Evolutionary conservation across 2,113 vertebrate genomes (phyloP).

Genomic region (Gyps fulvus): DNA sequence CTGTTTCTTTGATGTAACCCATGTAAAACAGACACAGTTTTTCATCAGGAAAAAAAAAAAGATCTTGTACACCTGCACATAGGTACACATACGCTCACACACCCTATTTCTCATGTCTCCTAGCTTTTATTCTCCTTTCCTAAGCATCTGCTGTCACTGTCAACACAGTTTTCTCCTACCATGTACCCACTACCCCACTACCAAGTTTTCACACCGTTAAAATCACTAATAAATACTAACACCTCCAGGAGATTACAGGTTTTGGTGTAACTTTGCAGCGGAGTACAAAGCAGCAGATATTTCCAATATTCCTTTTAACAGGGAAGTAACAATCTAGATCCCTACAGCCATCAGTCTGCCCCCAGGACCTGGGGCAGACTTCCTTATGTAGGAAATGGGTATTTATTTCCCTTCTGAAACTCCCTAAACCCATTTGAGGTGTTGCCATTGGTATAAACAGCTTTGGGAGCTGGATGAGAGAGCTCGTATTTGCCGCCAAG

Average conservation of each 20-base stretch:
- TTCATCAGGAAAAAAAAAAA: background rate
- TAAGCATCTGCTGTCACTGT: background rate
- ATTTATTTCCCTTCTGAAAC: background rate
- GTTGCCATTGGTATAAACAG: background rate
- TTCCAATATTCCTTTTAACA: background rate
- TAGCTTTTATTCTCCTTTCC: background rate
- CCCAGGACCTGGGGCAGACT: background rate
- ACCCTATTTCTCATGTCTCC: background rate
- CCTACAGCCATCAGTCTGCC: background rate
- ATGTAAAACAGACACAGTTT: background rate
- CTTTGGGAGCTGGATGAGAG: background rate
- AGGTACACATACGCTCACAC: background rate
- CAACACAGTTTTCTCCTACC: background rate
- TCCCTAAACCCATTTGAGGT: background rate
- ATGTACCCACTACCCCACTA: background rate
- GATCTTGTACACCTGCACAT: accelerated
- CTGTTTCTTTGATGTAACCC: background rate
- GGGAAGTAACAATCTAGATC: background rate
- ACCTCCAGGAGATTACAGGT: background rate
- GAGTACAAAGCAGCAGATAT: background rate
- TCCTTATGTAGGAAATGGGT: background rate
- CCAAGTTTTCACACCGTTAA: background rate
- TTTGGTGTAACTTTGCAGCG: background rate
- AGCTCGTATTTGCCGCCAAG: background rate
- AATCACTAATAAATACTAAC: background rate